Percentiles rank a stretch among this genome's conserved stretches.
Evolutionary conservation across 2,797 vertebrate species (phyloP).

Genomic region (Cyclopterus lumpus): DNA sequence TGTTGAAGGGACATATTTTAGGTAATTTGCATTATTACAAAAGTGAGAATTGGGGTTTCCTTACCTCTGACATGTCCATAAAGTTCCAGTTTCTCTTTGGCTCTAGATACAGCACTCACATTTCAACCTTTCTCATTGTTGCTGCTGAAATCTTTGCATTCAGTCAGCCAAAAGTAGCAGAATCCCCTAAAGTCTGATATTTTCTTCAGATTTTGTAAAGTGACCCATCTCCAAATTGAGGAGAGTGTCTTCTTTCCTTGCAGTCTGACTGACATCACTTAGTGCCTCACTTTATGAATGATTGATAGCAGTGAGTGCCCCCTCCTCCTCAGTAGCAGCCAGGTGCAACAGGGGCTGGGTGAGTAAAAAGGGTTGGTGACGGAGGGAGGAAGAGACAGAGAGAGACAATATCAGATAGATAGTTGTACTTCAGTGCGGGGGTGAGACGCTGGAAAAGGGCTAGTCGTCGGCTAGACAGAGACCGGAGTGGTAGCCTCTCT

Average conservation of each 20-base stretch:
- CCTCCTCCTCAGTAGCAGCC: constrained; percentile 19
- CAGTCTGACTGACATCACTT: constrained; percentile 44
- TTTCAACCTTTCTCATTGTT: constrained; percentile 15
- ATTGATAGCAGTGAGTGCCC: constrained; percentile 50
- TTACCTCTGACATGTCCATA: not conserved
- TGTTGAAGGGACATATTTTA: not conserved
- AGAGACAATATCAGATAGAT: constrained; percentile 25
- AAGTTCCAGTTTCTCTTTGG: not conserved
- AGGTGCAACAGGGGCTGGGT: constrained; percentile 29
- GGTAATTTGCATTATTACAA: not conserved
- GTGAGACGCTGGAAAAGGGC: constrained; percentile 13
- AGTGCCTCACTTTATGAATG: constrained; percentile 58
- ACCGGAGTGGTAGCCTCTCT: constrained; percentile 39
- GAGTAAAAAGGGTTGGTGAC: constrained; percentile 28
- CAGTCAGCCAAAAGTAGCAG: not conserved
- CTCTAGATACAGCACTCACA: constrained; percentile 10
- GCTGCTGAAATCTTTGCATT: not conserved
- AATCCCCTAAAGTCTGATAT: constrained; percentile 10
- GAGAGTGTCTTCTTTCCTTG: constrained; percentile 19
- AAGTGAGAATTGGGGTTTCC: not conserved
- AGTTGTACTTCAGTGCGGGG: constrained; percentile 14
- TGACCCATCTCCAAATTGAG: constrained; percentile 29
- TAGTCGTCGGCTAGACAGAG: constrained; percentile 34
- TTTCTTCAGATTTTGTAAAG: constrained; percentile 37
- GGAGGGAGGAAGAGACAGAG: constrained; percentile 13